Evolutionary conservation across 2,113 vertebrate species (phyloP), one percentile per base, ranked within the genome.

Genomic region (Tenrec ecaudatus): DNA sequence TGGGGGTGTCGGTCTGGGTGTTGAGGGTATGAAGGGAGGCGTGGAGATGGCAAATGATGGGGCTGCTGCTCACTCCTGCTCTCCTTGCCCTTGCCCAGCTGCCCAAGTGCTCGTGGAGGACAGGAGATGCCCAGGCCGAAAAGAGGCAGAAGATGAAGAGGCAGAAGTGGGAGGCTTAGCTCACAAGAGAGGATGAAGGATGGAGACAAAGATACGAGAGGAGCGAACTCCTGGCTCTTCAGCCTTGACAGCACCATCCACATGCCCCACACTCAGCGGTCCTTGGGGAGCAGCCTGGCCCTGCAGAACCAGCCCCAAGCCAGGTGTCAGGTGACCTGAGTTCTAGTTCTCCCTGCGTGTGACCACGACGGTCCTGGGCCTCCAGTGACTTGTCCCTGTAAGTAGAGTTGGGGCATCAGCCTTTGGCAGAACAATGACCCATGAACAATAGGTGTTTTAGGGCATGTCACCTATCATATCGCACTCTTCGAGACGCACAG

Each of bases 231-330:
- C 25, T 0, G 73, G 23, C 40, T 43, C 25, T 43, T 6, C 75
- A 43, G 14, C 40, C 75, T 43, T 36, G 33, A 57, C 14, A 27
- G 36, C 20, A 23, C 33, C 0, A 2, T 8, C 58, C 71, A 1
- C 15, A 8, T 4, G 33, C 8, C 60, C 0, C 11, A 64, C 79
- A 10, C 4, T 0, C n/a, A 43, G 16, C 64, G 31, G 29, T 23
- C 76, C 81, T 9, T 0, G 2, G 12, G n/a, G 62, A 12, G 47
- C 57, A 27, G 33, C 16, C 71, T 20, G 31, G 80, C 29, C 22
- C 22, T 0, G 9, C 14, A 14, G 5, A n/a, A n/a, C 64, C 31
- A 36, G 77, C 25, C 29, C 5, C 27, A 1, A 40, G 43, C 43
- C 33, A 12, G 86, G 58, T 17, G 1, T 31, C 3, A 10, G 38